Evolutionary conservation across 2,113 vertebrate species (phyloP), one percentile per base, ranked within the genome.

Genomic region (Sula dactylatra): DNA sequence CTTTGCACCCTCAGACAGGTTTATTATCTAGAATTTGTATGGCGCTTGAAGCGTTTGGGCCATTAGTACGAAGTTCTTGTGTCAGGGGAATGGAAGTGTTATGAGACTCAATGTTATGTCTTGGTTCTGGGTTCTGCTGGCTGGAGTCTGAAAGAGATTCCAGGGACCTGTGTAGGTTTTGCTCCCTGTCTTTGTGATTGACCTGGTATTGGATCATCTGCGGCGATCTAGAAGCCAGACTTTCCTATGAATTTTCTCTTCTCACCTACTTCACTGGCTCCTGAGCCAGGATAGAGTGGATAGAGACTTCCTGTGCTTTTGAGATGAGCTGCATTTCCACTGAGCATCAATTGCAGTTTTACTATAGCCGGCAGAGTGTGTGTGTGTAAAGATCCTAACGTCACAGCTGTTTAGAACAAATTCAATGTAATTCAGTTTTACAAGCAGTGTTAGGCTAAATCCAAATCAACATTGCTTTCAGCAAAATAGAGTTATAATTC

Each of bases 381-480:
- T 50, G 73, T 92, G 76, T 88, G 52, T 52, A 77, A 73, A 76
- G 80, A 92, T 89, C 84, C 86, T 47, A 8, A 19, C 2, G 82
- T 94, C 87, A 34, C 66, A 88, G 91, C 93, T 77, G 73, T 42
- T 97, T 17, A 95, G 91, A 91, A 65, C 78, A 84, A 85, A 80
- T 72, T 54, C 93, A 73, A 12, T 27, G 59, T 97, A 97, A 97
- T 95, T 97, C 97, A 91, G 95, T 96, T 97, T 96, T 97, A 97
- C 93, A 97, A 80, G 94, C 64, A 4, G 81, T 58, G 93, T 88
- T 97, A 97, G 93, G 78, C 86, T 97, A 94, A 95, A 96, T 96
- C 94, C 92, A 97, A 94, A 97, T 95, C 97, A 97, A 95, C 96
- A 92, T 86, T 94, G 90, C 92, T 97, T 94, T 95, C 96, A 88